Evolutionary conservation across 2,888 invertebrate genomes (phyloP).

Genomic region (Caenorhabditis sulstoni): DNA sequence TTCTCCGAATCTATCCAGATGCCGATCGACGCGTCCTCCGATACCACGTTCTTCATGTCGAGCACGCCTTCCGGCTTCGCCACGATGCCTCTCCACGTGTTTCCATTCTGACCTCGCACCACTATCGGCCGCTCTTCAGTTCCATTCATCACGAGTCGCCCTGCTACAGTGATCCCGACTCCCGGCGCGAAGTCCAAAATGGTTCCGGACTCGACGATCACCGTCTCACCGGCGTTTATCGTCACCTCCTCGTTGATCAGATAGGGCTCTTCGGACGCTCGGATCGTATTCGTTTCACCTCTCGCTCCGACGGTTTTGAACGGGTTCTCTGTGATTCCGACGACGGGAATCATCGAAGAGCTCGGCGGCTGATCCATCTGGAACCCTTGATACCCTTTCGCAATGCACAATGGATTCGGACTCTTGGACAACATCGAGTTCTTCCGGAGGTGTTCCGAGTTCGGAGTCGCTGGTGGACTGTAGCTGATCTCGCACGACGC

Average conservation of each 20-base stretch:
- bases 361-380: conserved; percentile 28
- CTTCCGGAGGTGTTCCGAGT: conserved; percentile 4
- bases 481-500: conserved; percentile 42
- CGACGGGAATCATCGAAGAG: neutral
- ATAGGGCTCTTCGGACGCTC: conserved; percentile 37
- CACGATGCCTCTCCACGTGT: conserved; percentile 60
- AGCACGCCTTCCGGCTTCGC: conserved; percentile 58
- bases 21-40: conserved; percentile 63
- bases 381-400: conserved; percentile 20
- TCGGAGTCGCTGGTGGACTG: conserved; percentile 11
- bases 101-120: conserved; percentile 42
- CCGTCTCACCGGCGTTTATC: conserved; percentile 46
- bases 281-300: neutral
- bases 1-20: conserved; percentile 65
- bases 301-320: conserved; percentile 1
- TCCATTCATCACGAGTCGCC: conserved; percentile 59
- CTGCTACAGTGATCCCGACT: conserved; percentile 59
- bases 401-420: conserved; percentile 26
- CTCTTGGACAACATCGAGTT: neutral
- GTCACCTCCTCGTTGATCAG: conserved; percentile 54
- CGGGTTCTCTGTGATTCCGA: conserved; percentile 34
- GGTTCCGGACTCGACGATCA: conserved; percentile 60
- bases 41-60: conserved; percentile 34
- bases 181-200: conserved; percentile 60
- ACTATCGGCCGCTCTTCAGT: conserved; percentile 49